These are phyloP conservation scores for Plagiodera versicolora DNA, from an alignment of 2,888 invertebrate species.

Conservation along the genomic window DNA sequence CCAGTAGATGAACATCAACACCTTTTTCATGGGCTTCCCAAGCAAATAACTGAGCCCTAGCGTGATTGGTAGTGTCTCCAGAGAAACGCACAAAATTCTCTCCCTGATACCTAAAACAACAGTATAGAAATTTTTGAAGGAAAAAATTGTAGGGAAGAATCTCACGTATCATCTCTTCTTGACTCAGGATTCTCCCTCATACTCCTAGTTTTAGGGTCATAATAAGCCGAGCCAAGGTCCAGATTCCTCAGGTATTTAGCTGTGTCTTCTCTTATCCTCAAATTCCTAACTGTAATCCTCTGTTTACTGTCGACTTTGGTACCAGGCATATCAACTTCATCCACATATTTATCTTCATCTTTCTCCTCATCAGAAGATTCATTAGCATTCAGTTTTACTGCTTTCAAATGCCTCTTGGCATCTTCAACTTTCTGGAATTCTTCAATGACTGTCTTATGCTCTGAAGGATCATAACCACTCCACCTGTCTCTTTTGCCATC, in stretches of 20 bases:
- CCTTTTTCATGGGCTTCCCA: conserved; percentile 96
- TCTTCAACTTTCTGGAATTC: conserved; percentile 93
- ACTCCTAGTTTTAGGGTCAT: conserved; percentile 97
- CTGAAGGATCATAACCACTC: conserved; percentile 92
- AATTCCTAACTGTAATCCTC: conserved; percentile 96
- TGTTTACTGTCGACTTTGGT: conserved; percentile 99
- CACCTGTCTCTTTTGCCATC: conserved; percentile 96
- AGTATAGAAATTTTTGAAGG: too few relatives aligned
- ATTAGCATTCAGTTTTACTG: conserved; percentile 77
- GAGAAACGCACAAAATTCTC: conserved; percentile 96
- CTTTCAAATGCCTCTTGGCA: conserved; percentile 87
- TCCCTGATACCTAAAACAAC: conserved; percentile 69
- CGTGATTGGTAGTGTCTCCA: conserved; percentile 91
- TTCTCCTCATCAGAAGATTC: conserved; percentile 72
- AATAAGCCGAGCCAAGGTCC: conserved; percentile 97
- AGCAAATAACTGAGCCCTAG: conserved; percentile 91
- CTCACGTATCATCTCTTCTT: conserved; percentile 45
- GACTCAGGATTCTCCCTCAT: conserved; percentile 80
- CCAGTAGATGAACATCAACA: conserved; percentile 91
- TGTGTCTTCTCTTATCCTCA: conserved; percentile 97
- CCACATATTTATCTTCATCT: conserved; percentile 92
- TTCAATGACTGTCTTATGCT: conserved; percentile 87
- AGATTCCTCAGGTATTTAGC: conserved; percentile 97
- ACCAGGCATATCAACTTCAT: conserved; percentile 97
- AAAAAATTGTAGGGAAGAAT: neutral